A percentile compares a stretch with the other conserved stretches of the same genome.
Evolutionary conservation across 1,140 invertebrate species (phyloP).

Genomic region (Drosophila busckii): DNA sequence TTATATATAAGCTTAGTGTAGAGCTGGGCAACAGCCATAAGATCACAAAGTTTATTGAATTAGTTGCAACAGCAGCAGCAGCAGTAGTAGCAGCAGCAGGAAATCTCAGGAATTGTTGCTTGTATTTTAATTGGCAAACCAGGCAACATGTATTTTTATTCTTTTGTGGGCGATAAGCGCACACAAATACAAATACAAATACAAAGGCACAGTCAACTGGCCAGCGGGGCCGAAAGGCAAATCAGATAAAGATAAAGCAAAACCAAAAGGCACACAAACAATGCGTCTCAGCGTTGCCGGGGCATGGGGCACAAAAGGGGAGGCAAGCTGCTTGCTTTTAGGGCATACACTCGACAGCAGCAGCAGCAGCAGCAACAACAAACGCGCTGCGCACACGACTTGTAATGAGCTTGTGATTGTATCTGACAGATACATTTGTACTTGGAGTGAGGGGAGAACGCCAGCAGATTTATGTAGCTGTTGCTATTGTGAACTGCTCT

Average conservation of each 20-base stretch:
- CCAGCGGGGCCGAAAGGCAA: constrained; percentile 49
- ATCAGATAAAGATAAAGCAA: constrained; percentile 67
- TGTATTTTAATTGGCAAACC: constrained; percentile 67
- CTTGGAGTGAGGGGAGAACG: no score
- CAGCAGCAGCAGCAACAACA: constrained; percentile 15
- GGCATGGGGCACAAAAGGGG: background rate
- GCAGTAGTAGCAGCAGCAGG: background rate
- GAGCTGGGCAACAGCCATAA: constrained; percentile 9
- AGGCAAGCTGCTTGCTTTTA: constrained; percentile 26
- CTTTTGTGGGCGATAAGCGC: constrained; percentile 37
- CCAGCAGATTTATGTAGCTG: constrained; percentile 56
- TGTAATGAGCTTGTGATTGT: constrained; percentile 69
- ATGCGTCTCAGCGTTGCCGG: constrained; percentile 36
- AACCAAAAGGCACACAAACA: constrained; percentile 38
- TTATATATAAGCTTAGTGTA: background rate
- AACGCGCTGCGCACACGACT: constrained; percentile 24
- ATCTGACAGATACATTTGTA: constrained; percentile 68
- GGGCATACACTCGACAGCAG: constrained; percentile 8
- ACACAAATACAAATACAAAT: constrained; percentile 4
- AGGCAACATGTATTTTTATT: constrained; percentile 43
- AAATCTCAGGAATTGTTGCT: constrained; percentile 44
- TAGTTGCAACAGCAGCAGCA: constrained; percentile 18
- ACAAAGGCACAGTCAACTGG: constrained; percentile 33
- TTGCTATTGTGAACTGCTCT: constrained; percentile 38
- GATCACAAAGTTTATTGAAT: constrained; percentile 57